Evolutionary conservation across 1,140 invertebrate species (phyloP).

Genomic region (Propsilocerus akamusi): DNA sequence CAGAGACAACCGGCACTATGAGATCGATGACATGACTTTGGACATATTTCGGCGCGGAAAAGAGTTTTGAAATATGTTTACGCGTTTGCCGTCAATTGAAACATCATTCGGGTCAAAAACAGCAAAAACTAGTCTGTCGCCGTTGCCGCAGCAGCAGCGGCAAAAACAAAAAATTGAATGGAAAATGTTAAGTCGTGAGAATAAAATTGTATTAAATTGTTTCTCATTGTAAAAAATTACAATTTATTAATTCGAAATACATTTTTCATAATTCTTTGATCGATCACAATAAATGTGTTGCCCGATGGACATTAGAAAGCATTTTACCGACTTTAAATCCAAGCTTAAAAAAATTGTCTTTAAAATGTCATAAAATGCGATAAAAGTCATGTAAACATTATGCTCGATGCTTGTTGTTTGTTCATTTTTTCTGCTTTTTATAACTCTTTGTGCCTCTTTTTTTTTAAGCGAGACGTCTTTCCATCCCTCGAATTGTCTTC

Average conservation of each 20-base stretch:
- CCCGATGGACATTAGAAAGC: too few species aligned
- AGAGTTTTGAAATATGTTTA: constrained; percentile 1
- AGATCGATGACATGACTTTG: too few species aligned
- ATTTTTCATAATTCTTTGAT: constrained; percentile 3
- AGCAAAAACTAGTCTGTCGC: background rate
- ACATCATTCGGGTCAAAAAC: background rate
- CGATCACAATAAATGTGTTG: too few species aligned
- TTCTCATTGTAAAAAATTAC: too few species aligned
- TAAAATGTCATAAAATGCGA: background rate
- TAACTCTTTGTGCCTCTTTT: too few species aligned
- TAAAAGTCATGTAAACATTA: constrained; percentile 4
- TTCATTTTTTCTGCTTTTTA: background rate
- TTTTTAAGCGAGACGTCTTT: too few species aligned
- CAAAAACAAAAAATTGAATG: background rate
- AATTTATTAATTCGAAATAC: constrained; percentile 2
- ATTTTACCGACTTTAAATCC: too few species aligned
- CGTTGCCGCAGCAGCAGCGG: background rate
- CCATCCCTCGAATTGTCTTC: too few species aligned
- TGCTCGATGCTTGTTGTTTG: background rate
- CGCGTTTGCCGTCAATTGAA: background rate
- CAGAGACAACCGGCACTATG: too few species aligned
- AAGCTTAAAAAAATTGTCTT: too few species aligned
- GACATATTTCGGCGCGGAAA: too few species aligned
- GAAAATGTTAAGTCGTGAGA: background rate
- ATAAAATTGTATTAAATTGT: background rate